phyloP scores from a whole-genome alignment of 1,140 invertebrate genomes.

The Hycleus cichorii region DNA sequence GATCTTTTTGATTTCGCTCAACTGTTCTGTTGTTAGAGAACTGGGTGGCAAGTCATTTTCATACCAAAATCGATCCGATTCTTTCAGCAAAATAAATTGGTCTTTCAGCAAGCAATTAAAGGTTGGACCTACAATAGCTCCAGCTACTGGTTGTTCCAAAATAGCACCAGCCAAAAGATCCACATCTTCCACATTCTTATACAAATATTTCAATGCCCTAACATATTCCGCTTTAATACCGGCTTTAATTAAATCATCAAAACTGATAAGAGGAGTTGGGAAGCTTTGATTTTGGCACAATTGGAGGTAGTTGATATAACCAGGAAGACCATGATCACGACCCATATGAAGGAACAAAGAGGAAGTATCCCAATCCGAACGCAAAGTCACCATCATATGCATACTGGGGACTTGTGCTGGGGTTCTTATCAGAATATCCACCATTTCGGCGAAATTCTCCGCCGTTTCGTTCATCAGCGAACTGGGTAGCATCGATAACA shows the following conservation, averaged over 20 bases:
- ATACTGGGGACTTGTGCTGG: constrained; percentile 45
- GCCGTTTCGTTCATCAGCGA: constrained; percentile 39
- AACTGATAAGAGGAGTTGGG: constrained; percentile 42
- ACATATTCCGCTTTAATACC: constrained; percentile 50
- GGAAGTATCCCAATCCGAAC: constrained; percentile 46
- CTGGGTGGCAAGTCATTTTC: constrained; percentile 91
- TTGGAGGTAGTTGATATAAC: constrained; percentile 69
- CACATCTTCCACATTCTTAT: constrained; percentile 70
- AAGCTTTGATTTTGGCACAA: constrained; percentile 52
- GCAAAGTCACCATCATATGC: constrained; percentile 39
- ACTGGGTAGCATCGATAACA: constrained; percentile 64
- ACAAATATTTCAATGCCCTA: constrained; percentile 55
- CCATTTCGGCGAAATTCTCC: constrained; percentile 40
- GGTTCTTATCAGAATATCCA: constrained; percentile 44
- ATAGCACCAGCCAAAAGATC: constrained; percentile 81
- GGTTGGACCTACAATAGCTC: constrained; percentile 78
- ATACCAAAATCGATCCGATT: constrained; percentile 90
- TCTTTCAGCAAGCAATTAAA: constrained; percentile 74
- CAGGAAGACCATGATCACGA: constrained; percentile 85
- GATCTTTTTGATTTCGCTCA: constrained; percentile 78
- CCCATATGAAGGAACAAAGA: constrained; percentile 57
- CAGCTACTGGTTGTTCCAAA: constrained; percentile 70
- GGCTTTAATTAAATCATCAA: constrained; percentile 60
- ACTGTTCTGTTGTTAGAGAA: constrained; percentile 70
- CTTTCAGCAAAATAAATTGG: constrained; percentile 71